Percentiles rank a stretch among this genome's conserved stretches.
Conservation (phyloP, 2,888 invertebrate genomes). For the Sussaba pulchella region DNA sequence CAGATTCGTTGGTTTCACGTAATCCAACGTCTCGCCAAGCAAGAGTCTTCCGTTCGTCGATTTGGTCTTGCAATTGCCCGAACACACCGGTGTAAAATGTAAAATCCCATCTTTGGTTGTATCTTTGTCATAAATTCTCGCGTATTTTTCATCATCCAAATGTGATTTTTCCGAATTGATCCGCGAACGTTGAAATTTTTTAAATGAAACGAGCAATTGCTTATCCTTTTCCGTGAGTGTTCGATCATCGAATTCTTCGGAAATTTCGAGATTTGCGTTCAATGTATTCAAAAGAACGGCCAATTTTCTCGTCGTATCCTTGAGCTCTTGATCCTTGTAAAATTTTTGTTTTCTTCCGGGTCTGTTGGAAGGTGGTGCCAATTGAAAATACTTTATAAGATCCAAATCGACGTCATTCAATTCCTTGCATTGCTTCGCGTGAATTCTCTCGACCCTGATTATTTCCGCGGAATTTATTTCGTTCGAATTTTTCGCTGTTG, state of each 20-base stretch:
- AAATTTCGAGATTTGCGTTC: conserved; percentile 73
- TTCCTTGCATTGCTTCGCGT: background rate
- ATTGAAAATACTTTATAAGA: conserved; percentile 74
- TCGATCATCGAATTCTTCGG: conserved; percentile 68
- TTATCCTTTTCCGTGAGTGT: conserved; percentile 71
- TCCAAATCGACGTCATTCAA: conserved; percentile 72
- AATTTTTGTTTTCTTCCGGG: conserved; percentile 84
- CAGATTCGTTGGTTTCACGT: conserved; percentile 29
- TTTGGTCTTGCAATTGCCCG: conserved; percentile 54
- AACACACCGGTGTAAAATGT: conserved; percentile 51
- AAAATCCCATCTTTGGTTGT: background rate
- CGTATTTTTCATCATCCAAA: conserved; percentile 69
- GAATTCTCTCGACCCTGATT: background rate
- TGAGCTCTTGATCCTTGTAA: conserved; percentile 80
- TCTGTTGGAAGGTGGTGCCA: conserved; percentile 34
- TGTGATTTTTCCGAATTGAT: background rate
- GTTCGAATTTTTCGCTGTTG: no score
- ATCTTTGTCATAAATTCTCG: conserved; percentile 74
- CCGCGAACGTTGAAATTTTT: conserved; percentile 34
- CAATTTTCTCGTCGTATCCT: conserved; percentile 82
- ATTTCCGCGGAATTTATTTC: no score
- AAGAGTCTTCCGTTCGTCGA: background rate
- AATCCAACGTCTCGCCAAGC: conserved; percentile 64
- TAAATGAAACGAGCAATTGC: conserved; percentile 72
- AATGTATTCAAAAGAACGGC: conserved; percentile 80